These are phyloP conservation scores for Gryon sp. DNA, from an alignment of 1,140 invertebrate genomes.

Conservation along the genomic window DNA sequence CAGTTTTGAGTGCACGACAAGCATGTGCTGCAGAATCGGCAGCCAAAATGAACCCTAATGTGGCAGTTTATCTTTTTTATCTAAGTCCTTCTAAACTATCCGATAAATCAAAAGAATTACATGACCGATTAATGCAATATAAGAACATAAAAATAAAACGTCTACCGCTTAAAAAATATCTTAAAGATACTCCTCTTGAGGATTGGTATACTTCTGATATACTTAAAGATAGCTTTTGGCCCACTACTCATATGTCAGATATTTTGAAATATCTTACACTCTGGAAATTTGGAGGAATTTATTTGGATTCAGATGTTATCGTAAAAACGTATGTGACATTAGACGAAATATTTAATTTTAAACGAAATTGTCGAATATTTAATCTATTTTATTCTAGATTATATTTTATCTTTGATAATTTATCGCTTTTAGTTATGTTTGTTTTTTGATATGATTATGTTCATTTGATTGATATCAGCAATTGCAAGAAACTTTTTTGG, in stretches of 20 bases:
- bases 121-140: constrained; percentile 79
- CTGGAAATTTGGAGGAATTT: constrained; percentile 89
- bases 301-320: constrained; percentile 88
- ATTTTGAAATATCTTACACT: constrained; percentile 85
- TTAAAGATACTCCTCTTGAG: constrained; percentile 82
- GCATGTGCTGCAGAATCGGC: constrained; percentile 86
- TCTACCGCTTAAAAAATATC: constrained; percentile 78
- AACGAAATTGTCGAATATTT: too few species aligned
- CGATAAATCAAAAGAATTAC: constrained; percentile 67
- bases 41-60: constrained; percentile 81
- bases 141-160: constrained; percentile 81
- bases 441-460: too few species aligned
- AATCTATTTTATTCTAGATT: too few species aligned
- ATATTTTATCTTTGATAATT: too few species aligned
- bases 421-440: too few species aligned
- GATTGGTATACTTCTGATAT: constrained; percentile 80
- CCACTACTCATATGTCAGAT: constrained; percentile 82
- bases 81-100: constrained; percentile 76
- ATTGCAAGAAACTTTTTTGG: too few species aligned
- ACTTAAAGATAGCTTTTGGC: constrained; percentile 80
- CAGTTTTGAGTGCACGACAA: constrained; percentile 79
- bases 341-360: too few species aligned
- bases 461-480: too few species aligned
- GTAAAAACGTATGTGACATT: constrained; percentile 82
- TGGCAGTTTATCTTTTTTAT: constrained; percentile 81